Base-by-base conservation (phyloP, 1,140 invertebrate species). In the Psix sp. region DNA sequence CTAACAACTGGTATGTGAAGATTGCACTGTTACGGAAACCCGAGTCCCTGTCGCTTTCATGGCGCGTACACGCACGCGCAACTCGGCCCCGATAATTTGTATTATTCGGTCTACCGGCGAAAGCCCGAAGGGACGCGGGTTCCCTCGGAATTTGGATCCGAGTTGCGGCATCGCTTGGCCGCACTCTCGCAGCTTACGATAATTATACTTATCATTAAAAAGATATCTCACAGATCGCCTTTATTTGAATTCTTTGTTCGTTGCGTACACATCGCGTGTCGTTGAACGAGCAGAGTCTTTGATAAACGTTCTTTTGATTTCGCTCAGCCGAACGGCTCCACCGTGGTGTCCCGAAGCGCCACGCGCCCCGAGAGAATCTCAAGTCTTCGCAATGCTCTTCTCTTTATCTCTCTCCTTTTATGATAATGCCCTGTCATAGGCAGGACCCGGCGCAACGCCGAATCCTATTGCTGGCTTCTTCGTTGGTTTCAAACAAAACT, bases 391-490 rank as follows among this genome's bases (percentile, higher is more conserved):
- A 43, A 48, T 60, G 24, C 29, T 56, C 46, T 36, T 51, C 66
- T 35, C 62, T 46, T 42, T 54, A 29, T 49, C 63, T 33, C 62
- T 46, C 42, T 54, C 31, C 36, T 77, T 66, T 77, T 62, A 78
- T 62, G 67, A 81, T 86, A 87, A 86, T 87, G 84, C 84, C 86
- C 85, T 85, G 80, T 78, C 79, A 74, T 87, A 86, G 84, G 85
- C 84, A 86, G 84, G 84, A 86, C 78, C 78, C 82, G 79, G 74
- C 76, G 51, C 51, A 43, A 49, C 54, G 54, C 65, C 83, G 82
- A 85, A 85, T 87, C 84, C 84, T 86, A 85, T 87, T 80, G 84
- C 82, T 87, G 85, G 85, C 79, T 85, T 83, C 49, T 73, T 79
- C 43, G 73, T 74, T 82, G 59, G 52, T 40, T 68, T 49, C 65